Evolutionary conservation across 2,113 vertebrate species (phyloP).

Genomic region (Xyliphius kryptos): DNA sequence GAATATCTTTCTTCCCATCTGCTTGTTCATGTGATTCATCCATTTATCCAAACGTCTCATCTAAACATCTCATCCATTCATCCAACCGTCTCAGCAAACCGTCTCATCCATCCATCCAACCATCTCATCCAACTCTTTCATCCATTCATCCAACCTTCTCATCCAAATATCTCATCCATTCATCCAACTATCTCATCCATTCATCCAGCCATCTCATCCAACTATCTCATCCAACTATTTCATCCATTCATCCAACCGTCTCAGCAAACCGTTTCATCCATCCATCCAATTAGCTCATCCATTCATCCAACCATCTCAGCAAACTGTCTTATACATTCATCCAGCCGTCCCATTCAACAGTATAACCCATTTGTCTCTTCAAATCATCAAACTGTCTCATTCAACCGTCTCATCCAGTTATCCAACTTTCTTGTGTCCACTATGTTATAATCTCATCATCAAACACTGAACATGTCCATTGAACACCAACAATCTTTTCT

Average conservation of each 20-base stretch:
- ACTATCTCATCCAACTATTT: not conserved
- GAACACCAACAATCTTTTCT: too few species aligned
- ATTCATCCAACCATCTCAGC: not conserved
- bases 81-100: not conserved
- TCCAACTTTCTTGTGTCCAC: not conserved
- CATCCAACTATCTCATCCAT: not conserved
- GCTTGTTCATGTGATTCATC: not conserved
- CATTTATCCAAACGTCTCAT: slow-evolving; percentile 3
- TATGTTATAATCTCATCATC: too few species aligned
- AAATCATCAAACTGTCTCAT: not conserved
- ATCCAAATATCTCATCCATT: slow-evolving; percentile 29
- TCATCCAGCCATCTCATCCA: not conserved
- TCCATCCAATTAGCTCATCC: not conserved
- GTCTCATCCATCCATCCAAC: not conserved
- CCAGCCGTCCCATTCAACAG: slow-evolving; percentile 7
- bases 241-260: not conserved
- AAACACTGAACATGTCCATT: too few species aligned
- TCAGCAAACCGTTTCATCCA: not conserved
- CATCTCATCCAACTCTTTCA: not conserved
- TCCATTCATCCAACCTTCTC: not conserved
- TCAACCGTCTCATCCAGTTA: not conserved
- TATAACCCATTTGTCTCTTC: not conserved
- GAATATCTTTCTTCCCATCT: slow-evolving; percentile 38
- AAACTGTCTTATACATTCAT: slow-evolving; percentile 26
- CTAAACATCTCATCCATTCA: slow-evolving; percentile 27